Evolutionary conservation across 2,113 vertebrate genomes (phyloP).

Genomic region (Caretta caretta): DNA sequence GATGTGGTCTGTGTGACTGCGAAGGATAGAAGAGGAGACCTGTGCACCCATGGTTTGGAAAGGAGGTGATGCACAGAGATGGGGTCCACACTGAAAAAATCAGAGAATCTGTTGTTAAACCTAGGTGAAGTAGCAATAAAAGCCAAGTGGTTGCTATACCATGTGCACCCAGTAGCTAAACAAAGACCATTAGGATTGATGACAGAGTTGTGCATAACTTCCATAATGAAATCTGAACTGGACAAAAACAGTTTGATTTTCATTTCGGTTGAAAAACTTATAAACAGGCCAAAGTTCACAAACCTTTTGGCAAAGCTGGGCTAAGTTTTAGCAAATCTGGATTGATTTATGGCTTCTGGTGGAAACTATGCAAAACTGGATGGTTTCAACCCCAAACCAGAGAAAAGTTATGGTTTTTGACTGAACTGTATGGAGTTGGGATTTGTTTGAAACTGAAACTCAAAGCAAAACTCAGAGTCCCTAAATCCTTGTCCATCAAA

Average conservation of each 20-base stretch:
- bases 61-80: not conserved
- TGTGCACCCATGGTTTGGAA: not conserved
- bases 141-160: constrained; percentile 10
- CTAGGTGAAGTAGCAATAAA: not conserved
- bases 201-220: constrained; percentile 56
- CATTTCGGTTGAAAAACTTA: constrained; percentile 4
- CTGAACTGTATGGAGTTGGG: not conserved
- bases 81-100: not conserved
- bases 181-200: constrained; percentile 49
- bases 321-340: not conserved
- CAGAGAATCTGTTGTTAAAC: not conserved
- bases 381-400: constrained; percentile 3
- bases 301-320: constrained; percentile 16
- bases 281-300: not conserved
- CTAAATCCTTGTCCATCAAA: not conserved
- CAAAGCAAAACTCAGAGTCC: not conserved
- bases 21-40: not conserved
- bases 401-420: not conserved
- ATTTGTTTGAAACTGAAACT: not conserved
- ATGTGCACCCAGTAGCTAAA: not conserved
- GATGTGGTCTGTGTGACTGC: not conserved
- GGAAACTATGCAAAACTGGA: constrained; percentile 9
- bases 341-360: not conserved
- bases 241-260: constrained; percentile 44
- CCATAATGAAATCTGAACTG: constrained; percentile 41